A percentile compares a stretch with the other conserved stretches of the same genome.
phyloP scores from a whole-genome alignment of 2,888 invertebrate species.

The Rhopalosiphum nymphaeae region DNA sequence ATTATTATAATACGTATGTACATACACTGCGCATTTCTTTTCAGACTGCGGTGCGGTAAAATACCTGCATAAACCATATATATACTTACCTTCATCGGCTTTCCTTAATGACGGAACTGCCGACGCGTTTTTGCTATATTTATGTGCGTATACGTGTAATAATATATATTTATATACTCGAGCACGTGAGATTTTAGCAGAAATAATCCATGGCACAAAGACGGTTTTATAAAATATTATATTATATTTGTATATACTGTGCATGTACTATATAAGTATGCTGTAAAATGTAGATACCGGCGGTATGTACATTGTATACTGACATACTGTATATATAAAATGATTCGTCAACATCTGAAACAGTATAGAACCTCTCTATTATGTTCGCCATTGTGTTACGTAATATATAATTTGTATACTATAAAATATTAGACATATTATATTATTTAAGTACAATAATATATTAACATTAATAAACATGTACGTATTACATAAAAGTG shows the following conservation, averaged over 20 bases:
- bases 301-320: not conserved
- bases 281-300: not conserved
- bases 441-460: not conserved
- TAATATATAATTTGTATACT: not conserved
- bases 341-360: not conserved
- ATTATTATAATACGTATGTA: conserved; percentile 19
- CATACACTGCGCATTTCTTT: conserved; percentile 5
- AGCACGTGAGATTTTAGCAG: conserved; percentile 11
- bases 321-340: not conserved
- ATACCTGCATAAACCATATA: conserved; percentile 2
- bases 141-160: not conserved
- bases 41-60: not conserved
- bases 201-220: conserved; percentile 34
- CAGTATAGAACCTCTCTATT: not conserved
- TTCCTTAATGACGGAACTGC: conserved; percentile 17
- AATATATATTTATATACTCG: not conserved
- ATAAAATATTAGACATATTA: not conserved
- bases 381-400: not conserved
- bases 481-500: not conserved
- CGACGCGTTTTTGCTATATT: not conserved
- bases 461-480: not conserved
- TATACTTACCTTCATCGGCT: not conserved
- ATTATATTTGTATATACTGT: not conserved
- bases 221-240: not conserved
- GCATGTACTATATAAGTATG: not conserved